phyloP scores from a whole-genome alignment of 1,140 invertebrate species.

The Zaprionus nigranus region DNA sequence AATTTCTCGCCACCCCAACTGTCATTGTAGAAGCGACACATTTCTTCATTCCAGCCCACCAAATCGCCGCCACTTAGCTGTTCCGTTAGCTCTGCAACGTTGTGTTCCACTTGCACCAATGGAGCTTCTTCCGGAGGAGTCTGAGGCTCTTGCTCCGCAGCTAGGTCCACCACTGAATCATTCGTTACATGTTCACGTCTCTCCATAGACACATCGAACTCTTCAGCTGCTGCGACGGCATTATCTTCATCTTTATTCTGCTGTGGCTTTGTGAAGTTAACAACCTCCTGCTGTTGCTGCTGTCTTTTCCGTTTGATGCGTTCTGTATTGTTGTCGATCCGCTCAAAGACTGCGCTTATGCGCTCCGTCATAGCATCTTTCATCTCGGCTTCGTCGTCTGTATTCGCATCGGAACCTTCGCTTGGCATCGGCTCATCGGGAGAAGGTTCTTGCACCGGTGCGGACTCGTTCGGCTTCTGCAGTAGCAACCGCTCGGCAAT shows the following conservation, averaged over 20 bases:
- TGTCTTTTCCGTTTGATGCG: background rate
- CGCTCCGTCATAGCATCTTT: slow-evolving; percentile 42
- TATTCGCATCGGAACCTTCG: slow-evolving; percentile 54
- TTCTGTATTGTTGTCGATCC: slow-evolving; percentile 36
- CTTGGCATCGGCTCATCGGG: slow-evolving; percentile 1
- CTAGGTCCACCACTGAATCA: background rate
- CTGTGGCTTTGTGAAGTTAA: background rate
- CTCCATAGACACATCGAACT: slow-evolving; percentile 2
- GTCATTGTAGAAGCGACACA: slow-evolving; percentile 88
- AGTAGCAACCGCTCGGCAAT: slow-evolving; percentile 70
- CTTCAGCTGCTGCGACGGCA: slow-evolving; percentile 21
- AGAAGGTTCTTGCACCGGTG: background rate
- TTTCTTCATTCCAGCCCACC: slow-evolving; percentile 84
- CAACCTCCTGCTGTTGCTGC: background rate
- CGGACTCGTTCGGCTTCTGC: slow-evolving; percentile 7
- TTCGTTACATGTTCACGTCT: slow-evolving; percentile 11
- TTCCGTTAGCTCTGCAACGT: slow-evolving; percentile 24
- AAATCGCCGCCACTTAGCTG: slow-evolving; percentile 35
- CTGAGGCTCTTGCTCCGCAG: slow-evolving; percentile 1
- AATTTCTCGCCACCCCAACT: slow-evolving; percentile 87
- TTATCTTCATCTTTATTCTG: background rate
- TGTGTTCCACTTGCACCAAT: slow-evolving; percentile 42
- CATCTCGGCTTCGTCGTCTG: slow-evolving; percentile 48
- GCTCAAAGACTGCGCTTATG: slow-evolving; percentile 47
- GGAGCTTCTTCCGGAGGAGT: background rate